phyloP scores from a whole-genome alignment of 2,888 invertebrate genomes.

The Baronia brevicornis region DNA sequence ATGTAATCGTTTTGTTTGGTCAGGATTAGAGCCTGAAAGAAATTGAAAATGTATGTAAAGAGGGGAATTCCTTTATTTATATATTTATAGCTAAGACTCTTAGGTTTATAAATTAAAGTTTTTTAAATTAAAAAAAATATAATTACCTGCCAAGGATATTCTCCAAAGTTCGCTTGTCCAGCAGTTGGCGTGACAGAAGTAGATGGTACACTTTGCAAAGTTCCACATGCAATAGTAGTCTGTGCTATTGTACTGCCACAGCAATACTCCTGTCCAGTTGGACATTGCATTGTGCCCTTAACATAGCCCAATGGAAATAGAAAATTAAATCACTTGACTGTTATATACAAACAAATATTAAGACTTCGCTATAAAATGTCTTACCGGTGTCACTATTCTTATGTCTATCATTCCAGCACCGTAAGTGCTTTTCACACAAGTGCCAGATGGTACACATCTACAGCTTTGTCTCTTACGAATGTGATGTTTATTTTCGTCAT shows the following conservation, averaged over 20 bases:
- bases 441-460: slow-evolving; percentile 52
- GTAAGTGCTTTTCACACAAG: slow-evolving; percentile 46
- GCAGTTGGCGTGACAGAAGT: slow-evolving; percentile 45
- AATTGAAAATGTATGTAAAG: slow-evolving; percentile 6
- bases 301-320: slow-evolving; percentile 16
- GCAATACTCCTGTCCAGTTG: slow-evolving; percentile 59
- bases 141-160: slow-evolving; percentile 84
- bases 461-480: slow-evolving; percentile 60
- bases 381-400: slow-evolving; percentile 77
- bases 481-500: slow-evolving; percentile 26
- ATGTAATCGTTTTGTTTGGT: slow-evolving; percentile 78
- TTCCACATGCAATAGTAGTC: slow-evolving; percentile 57
- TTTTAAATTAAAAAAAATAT: not conserved
- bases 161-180: slow-evolving; percentile 79
- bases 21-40: slow-evolving; percentile 70
- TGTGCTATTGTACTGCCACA: slow-evolving; percentile 43
- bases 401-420: slow-evolving; percentile 77
- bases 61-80: not conserved
- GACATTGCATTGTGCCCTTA: slow-evolving; percentile 36
- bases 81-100: not conserved
- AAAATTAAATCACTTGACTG: slow-evolving; percentile 14
- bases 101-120: not conserved
- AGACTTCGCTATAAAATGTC: slow-evolving; percentile 22
- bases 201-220: slow-evolving; percentile 45
- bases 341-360: no score